A percentile compares a stretch with the other conserved stretches of the same genome.
Evolutionary conservation across 2,113 vertebrate species (phyloP).

Genomic region (Nothoprocta perdicaria): DNA sequence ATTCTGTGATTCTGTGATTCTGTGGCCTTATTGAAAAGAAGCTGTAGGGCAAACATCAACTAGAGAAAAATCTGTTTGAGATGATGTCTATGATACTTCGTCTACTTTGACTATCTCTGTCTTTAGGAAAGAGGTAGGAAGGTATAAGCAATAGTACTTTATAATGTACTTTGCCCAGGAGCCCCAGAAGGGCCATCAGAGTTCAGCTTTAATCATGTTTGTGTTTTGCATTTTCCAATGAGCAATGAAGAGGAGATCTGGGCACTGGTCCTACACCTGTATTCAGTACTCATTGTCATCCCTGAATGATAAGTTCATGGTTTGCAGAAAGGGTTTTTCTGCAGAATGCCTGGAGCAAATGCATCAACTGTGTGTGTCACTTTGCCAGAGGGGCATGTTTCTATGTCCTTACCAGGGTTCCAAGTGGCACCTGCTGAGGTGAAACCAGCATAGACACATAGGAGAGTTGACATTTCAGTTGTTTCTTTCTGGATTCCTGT

Average conservation of each 20-base stretch:
- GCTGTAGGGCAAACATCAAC: background rate
- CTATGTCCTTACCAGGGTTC: background rate
- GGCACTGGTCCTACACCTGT: too few species aligned
- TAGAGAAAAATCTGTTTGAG: background rate
- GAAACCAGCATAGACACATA: background rate
- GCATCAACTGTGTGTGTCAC: background rate
- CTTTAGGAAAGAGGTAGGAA: background rate
- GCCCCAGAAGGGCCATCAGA: background rate
- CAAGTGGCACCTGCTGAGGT: background rate
- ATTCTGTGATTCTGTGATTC: too few species aligned
- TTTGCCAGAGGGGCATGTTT: background rate
- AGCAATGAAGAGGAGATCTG: too few species aligned
- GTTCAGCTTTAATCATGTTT: background rate
- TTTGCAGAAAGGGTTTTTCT: background rate
- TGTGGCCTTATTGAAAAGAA: background rate
- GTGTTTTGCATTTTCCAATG: background rate
- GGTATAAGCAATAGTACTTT: background rate
- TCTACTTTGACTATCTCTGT: background rate
- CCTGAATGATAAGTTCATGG: background rate
- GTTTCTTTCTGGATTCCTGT: background rate
- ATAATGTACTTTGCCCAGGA: background rate
- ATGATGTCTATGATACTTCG: background rate
- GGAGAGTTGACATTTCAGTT: background rate
- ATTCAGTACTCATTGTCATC: too few species aligned
- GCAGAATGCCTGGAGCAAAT: background rate